phyloP scores from a whole-genome alignment of 2,797 vertebrate species.

The Gallinago solitaria region DNA sequence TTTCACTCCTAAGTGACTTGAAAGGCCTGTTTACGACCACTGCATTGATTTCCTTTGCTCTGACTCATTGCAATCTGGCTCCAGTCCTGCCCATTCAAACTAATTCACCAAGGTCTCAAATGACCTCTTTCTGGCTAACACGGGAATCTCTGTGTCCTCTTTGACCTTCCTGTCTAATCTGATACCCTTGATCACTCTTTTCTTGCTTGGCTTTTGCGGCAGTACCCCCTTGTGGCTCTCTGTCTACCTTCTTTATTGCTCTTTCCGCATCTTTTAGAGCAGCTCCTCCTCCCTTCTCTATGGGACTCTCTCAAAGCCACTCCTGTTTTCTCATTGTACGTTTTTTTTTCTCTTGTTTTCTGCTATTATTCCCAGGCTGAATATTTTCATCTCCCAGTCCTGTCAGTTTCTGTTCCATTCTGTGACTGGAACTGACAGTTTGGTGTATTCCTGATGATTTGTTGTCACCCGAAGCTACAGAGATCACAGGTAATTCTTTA shows the following conservation, averaged over 20 bases:
- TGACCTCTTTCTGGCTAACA: slow-evolving; percentile 54
- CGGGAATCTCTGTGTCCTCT: slow-evolving; percentile 26
- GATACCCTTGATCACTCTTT: slow-evolving; percentile 41
- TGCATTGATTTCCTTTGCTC: slow-evolving; percentile 69
- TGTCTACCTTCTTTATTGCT: neutral
- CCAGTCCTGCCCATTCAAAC: slow-evolving; percentile 37
- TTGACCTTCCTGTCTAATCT: slow-evolving; percentile 55
- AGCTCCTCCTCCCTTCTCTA: neutral
- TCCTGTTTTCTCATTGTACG: neutral
- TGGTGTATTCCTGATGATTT: neutral
- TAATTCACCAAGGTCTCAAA: slow-evolving; percentile 57
- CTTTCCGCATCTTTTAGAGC: slow-evolving; percentile 1
- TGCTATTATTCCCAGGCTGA: neutral
- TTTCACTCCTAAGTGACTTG: slow-evolving; percentile 55
- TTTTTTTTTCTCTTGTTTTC: neutral
- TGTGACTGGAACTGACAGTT: neutral
- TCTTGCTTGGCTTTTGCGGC: slow-evolving; percentile 18
- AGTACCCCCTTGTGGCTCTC: slow-evolving; percentile 28
- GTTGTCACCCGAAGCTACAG: neutral
- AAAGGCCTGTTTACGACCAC: slow-evolving; percentile 62
- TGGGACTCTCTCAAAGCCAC: neutral
- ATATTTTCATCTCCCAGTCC: neutral
- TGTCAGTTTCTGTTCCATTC: neutral
- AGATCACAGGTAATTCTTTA: slow-evolving; percentile 21
- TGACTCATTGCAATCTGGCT: slow-evolving; percentile 65